Base-by-base conservation (phyloP, 2,888 invertebrate species). In the Orthosia gracilis region DNA sequence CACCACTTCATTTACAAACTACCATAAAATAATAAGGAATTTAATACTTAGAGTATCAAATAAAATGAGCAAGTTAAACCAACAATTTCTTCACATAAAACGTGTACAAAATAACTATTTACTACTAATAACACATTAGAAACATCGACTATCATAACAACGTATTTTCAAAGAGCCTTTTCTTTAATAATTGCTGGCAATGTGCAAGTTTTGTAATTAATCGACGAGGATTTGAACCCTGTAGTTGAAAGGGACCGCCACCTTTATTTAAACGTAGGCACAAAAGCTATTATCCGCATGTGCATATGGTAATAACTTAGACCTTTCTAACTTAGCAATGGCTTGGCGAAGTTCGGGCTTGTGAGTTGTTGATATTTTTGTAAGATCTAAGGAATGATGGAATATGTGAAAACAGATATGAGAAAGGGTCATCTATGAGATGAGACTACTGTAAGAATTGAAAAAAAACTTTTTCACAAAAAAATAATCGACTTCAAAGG, bases 191-290 rank as follows among this genome's bases (percentile, higher is more conserved):
- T 78, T 68, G 69, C 57, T 23, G 49, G 83, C 83, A 83, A 83
- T 82, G 80, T 83, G 80, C 74, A 73, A 83, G 66, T 73, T 82
- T 69, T n/a, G 65, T 69, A 83, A 79, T 73, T 79, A 83, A 83
- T 82, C 68, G 65, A 50, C 61, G 58, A 52, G 68, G 74, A 78
- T 83, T 79, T 68, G 69, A 68, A 18, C 57, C 59, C 57, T 62
- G 66, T 79, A 71, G 68, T 69, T 83, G 40, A 83, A 82, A 81
- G 52, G 26, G 2, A 40, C 73, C 80, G 80, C 57, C 81, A 82
- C 65, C 81, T 82, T 81, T 83, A 68, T 49, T 68, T 81, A 81
- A 81, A 70, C 23, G 58, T 58, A 31, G 31, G 47, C 47, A 54
- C 18, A 71, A 64, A 59, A 18, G 49, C 17, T 18, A 65, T 80